Conservation (phyloP, 1,140 invertebrate species). For the Augochlora pura region DNA sequence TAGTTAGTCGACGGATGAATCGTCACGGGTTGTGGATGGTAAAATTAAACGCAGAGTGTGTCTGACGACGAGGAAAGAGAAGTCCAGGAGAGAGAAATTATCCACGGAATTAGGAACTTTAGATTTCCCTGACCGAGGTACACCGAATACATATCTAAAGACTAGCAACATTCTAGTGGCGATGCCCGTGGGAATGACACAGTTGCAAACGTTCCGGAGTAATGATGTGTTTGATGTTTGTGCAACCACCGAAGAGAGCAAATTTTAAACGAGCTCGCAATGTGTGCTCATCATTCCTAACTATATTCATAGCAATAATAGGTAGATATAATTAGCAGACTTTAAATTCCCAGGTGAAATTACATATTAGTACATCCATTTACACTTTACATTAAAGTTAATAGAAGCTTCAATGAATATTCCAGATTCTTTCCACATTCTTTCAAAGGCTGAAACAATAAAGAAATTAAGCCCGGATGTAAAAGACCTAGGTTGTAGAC, state of each 20-base stretch:
- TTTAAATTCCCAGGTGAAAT: too few relatives aligned
- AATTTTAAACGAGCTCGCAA: neutral
- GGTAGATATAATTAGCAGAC: too few relatives aligned
- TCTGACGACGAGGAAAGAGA: neutral
- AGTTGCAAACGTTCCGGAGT: slow-evolving; percentile 49
- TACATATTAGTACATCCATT: too few relatives aligned
- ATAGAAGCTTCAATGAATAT: too few relatives aligned
- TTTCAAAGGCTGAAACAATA: too few relatives aligned
- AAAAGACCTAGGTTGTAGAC: too few relatives aligned
- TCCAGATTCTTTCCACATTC: too few relatives aligned
- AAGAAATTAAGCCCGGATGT: too few relatives aligned
- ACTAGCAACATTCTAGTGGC: slow-evolving; percentile 29
- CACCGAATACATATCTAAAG: slow-evolving; percentile 49
- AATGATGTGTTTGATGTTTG: slow-evolving; percentile 21
- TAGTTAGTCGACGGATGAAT: neutral
- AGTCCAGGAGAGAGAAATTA: slow-evolving; percentile 40
- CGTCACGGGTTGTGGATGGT: neutral
- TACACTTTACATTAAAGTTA: too few relatives aligned
- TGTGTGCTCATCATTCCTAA: too few relatives aligned
- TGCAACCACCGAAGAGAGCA: neutral
- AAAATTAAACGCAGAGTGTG: neutral
- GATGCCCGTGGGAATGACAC: slow-evolving; percentile 37
- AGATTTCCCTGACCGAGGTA: slow-evolving; percentile 64
- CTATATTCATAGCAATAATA: too few relatives aligned
- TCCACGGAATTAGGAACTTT: slow-evolving; percentile 53